These are phyloP conservation scores for Escarpia spicata DNA, from an alignment of 2,888 invertebrate species.

Conservation along the genomic window DNA sequence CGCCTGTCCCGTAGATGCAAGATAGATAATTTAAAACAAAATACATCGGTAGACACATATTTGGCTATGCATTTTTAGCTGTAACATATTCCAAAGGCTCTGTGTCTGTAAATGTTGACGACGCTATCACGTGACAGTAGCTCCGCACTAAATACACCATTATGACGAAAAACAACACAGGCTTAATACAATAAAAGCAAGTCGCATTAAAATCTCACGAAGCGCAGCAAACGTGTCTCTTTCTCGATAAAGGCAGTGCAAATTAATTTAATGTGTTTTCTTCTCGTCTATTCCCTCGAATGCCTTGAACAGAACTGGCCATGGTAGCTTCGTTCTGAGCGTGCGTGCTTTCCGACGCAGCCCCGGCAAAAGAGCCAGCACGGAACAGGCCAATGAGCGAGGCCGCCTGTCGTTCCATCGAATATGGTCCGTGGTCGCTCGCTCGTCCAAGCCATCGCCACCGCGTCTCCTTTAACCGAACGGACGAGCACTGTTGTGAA, in stretches of 20 bases:
- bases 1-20: background rate
- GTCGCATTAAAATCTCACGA: background rate
- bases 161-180: background rate
- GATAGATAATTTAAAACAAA: background rate
- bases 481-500: background rate
- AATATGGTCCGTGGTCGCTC: background rate
- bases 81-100: background rate
- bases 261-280: background rate
- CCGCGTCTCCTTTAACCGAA: background rate
- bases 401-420: background rate
- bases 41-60: background rate
- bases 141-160: background rate
- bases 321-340: background rate
- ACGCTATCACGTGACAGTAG: constrained; percentile 9
- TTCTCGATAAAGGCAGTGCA: background rate
- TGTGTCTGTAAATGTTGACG: background rate
- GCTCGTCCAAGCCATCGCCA: background rate
- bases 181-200: background rate
- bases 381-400: background rate
- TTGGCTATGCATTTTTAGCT: background rate
- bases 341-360: background rate
- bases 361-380: background rate
- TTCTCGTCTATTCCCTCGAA: background rate
- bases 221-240: background rate
- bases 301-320: background rate